Base-by-base conservation (phyloP, 2,888 invertebrate genomes). In the Conistra vaccinii region DNA sequence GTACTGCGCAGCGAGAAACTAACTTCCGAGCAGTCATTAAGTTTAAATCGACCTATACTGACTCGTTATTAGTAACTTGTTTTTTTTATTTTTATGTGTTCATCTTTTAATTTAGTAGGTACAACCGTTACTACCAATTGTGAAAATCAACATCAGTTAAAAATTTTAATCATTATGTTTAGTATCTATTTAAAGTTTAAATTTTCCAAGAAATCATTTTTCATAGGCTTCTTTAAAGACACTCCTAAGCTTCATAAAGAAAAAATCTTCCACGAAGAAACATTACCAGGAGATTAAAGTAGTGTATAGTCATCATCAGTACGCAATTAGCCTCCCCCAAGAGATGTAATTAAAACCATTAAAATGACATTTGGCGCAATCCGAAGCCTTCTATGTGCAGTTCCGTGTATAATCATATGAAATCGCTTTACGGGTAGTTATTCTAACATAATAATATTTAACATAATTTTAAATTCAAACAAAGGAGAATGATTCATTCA, bases 281-380 rank as follows among this genome's bases (percentile, higher is more conserved):
- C 77, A 86, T 85, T 79, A 83, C 76, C 76, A 61, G 55, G 45
- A 80, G 78, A 86, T 73, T 81, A 89, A 87, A 84, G 83, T 80
- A 86, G 85, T 84, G 80, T 75, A 57, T 69, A 85, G 89, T 85
- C 88, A 89, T 89, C 87, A 89, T 73, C 75, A 81, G 88, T 88
- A 87, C 87, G 87, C 87, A 93, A 94, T 94, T 93, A 93, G 88
- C 78, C 87, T 87, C 84, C 86, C 86, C 87, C 76, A 83, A 78
- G 85, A 88, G 81, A 87, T 88, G 91, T 93, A 95, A 95, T 95
- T 95, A 95, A 93, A 94, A 94, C 95, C 91, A 95, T 96, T 96
- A 96, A 95, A 95, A 95, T 92, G 90, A 94, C 95, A 96, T 95
- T 95, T 95, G 94, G 91, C 92, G 88, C 90, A 87, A 80, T 87